These are phyloP conservation scores for Corella eumyota DNA, from an alignment of 23 tunicate species.

Conservation along the genomic window DNA sequence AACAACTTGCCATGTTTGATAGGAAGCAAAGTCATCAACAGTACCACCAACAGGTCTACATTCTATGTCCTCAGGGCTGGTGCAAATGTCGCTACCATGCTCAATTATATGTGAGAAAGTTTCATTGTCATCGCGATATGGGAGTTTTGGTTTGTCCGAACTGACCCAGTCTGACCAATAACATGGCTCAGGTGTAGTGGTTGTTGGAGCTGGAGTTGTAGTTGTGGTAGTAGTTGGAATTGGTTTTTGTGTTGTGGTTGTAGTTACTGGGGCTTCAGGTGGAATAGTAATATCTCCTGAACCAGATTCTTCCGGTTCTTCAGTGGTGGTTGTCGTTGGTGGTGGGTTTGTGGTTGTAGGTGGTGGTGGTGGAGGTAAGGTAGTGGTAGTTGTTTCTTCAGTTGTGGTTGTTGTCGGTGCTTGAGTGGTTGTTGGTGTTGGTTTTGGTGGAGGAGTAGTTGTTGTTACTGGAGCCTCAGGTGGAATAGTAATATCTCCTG, in stretches of 20 bases:
- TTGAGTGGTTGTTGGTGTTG: slow-evolving; percentile 27
- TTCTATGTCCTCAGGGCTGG: slow-evolving; percentile 47
- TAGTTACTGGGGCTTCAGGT: slow-evolving; percentile 14
- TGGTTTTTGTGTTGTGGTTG: slow-evolving; percentile 38
- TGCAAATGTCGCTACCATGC: slow-evolving; percentile 46
- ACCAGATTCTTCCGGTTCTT: background rate
- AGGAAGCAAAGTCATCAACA: slow-evolving; percentile 31
- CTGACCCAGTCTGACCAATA: slow-evolving; percentile 84
- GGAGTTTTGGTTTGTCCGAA: slow-evolving; percentile 66
- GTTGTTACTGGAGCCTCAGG: slow-evolving; percentile 33
- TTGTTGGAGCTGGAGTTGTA: slow-evolving; percentile 18
- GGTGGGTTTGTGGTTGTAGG: slow-evolving; percentile 14
- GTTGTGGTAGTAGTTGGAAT: slow-evolving; percentile 22
- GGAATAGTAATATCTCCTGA: slow-evolving; percentile 6
- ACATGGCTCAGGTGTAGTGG: slow-evolving; percentile 44
- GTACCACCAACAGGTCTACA: slow-evolving; percentile 73
- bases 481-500: slow-evolving; percentile 29
- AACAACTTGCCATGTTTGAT: slow-evolving; percentile 73
- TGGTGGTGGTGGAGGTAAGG: slow-evolving; percentile 7
- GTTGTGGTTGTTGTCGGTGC: slow-evolving; percentile 13
- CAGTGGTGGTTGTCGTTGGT: slow-evolving; percentile 24
- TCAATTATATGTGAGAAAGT: slow-evolving; percentile 39
- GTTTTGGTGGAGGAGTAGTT: slow-evolving; percentile 21
- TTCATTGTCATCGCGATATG: slow-evolving; percentile 75
- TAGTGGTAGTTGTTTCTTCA: background rate